Evolutionary conservation across 2,113 vertebrate species (phyloP), one percentile per base, ranked within the genome.

Genomic region (Eubucco bourcierii): DNA sequence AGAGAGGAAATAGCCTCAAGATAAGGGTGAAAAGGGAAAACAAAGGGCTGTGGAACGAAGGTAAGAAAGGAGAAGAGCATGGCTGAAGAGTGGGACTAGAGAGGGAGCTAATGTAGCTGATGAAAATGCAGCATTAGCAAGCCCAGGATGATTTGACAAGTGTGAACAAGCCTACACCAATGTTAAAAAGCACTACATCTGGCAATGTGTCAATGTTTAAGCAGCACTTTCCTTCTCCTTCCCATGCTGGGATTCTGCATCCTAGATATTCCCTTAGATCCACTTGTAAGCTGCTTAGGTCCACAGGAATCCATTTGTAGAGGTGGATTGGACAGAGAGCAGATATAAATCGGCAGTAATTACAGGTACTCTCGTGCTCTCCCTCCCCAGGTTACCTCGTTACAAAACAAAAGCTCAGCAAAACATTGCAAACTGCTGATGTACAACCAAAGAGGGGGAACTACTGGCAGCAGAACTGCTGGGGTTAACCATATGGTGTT

Each of bases 121-220:
- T 93, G 95, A 89, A 96, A 96, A 96, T 72, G 93, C 91, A 96
- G 92, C 96, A 80, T 95, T 90, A 92, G 94, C 93, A 82, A 92
- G 90, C 83, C 46, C 39, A 90, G 94, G 87, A 25, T 95, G 94
- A 94, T 89, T 90, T 90, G 95, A 97, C 97, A 96, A 96, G 97
- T 93, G 95, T 87, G 96, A 96, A 96, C 97, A 97, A 95, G 97
- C 93, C 95, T 80, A 47, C 70, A 34, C 83, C 93, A 55, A 94
- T 91, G 96, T 91, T 96, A 88, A 93, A 96, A 97, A 95, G 96
- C 72, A 86, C 95, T 95, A 65, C 97, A 94, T 91, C 96, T 96
- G 97, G 95, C 96, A 92, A 91, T 72, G 82, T 85, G 96, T 95
- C 94, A 66, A 34, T 82, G 80, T 90, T 92, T 66, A 92, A 96